phyloP scores from a whole-genome alignment of 23 tunicate species.

The Trididemnum nubilum region DNA sequence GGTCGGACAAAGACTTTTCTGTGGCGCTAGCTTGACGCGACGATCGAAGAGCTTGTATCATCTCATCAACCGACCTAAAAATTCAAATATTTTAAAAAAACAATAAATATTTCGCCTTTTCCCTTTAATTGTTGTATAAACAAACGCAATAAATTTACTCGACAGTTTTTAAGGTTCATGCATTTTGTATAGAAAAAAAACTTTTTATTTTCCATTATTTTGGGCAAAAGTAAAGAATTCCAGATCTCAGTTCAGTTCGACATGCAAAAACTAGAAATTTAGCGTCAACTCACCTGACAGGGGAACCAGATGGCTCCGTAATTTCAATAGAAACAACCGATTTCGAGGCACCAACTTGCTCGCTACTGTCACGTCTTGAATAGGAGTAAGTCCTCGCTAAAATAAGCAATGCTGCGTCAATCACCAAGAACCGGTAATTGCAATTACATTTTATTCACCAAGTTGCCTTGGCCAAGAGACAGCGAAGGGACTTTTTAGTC shows the following conservation, averaged over 20 bases:
- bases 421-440: no score
- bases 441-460: no score
- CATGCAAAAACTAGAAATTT: no score
- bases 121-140: no score
- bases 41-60: slow-evolving; percentile 75
- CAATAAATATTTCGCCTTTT: not conserved
- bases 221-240: no score
- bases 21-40: slow-evolving; percentile 49
- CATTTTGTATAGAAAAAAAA: no score
- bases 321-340: slow-evolving; percentile 44
- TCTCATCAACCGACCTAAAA: slow-evolving; percentile 79
- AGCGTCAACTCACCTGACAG: slow-evolving; percentile 58
- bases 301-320: slow-evolving; percentile 28
- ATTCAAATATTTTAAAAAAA: not conserved
- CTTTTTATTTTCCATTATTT: no score
- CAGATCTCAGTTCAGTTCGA: no score
- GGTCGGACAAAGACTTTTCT: slow-evolving; percentile 62
- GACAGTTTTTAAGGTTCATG: no score
- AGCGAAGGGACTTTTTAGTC: no score
- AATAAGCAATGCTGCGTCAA: not conserved
- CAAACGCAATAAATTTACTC: no score
- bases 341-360: not conserved
- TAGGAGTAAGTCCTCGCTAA: not conserved
- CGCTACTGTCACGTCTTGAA: not conserved
- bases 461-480: no score